Evolutionary conservation across 2,797 vertebrate genomes (phyloP).

Genomic region (Catamblyrhynchus diadema): DNA sequence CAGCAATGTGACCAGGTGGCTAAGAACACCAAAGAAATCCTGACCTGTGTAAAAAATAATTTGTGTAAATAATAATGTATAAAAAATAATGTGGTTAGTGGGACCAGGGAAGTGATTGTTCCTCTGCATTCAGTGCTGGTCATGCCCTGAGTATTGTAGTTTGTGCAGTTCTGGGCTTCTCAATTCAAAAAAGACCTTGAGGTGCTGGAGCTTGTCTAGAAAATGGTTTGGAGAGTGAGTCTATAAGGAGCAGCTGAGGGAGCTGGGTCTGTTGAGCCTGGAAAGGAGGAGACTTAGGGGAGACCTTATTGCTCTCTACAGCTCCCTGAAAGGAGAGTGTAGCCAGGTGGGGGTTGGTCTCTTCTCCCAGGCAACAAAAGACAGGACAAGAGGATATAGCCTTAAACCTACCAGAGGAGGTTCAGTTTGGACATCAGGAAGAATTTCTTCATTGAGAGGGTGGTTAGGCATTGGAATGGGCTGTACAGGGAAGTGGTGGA

Average conservation of each 20-base stretch:
- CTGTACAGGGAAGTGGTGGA: not conserved
- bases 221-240: not conserved
- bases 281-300: not conserved
- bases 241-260: not conserved
- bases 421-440: not conserved
- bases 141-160: too few relatives aligned
- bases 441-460: not conserved
- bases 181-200: not conserved
- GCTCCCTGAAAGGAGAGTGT: not conserved
- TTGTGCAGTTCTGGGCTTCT: not conserved
- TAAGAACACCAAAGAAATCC: not conserved
- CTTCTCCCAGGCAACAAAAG: not conserved
- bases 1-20: not conserved
- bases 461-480: not conserved
- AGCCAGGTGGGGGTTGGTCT: not conserved
- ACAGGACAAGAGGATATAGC: not conserved
- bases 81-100: not conserved
- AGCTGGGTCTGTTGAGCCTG: not conserved
- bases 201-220: not conserved
- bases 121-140: not conserved
- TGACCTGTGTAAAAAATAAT: not conserved
- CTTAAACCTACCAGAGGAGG: not conserved
- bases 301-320: not conserved
- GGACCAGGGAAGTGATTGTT: not conserved
- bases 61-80: too few relatives aligned